phyloP scores from a whole-genome alignment of 2,888 invertebrate genomes.

The Sphinx pinastri region DNA sequence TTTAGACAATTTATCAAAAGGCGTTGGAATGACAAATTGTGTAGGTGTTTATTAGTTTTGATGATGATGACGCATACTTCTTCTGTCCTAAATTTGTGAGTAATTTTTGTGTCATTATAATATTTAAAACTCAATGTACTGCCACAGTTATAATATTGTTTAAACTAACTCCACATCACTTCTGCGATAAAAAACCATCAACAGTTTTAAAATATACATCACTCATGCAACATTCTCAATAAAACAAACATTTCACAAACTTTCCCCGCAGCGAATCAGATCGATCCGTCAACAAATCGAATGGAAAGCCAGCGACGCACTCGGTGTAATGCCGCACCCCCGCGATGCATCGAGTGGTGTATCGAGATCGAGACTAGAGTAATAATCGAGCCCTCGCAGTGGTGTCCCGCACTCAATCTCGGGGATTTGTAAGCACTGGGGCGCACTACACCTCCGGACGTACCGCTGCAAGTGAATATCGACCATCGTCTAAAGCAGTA shows the following conservation, averaged over 20 bases:
- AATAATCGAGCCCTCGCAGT: constrained; percentile 74
- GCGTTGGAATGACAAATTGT: too few relatives aligned
- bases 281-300: constrained; percentile 60
- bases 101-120: too few relatives aligned
- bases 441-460: constrained; percentile 38
- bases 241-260: constrained; percentile 23
- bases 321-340: constrained; percentile 69
- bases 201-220: not conserved
- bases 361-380: constrained; percentile 72
- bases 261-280: constrained; percentile 20
- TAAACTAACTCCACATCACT: too few relatives aligned
- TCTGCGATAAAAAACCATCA: not conserved
- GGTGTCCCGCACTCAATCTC: constrained; percentile 76
- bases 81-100: too few relatives aligned
- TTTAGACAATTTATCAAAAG: not conserved
- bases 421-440: constrained; percentile 66
- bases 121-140: too few relatives aligned
- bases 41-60: too few relatives aligned
- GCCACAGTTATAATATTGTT: too few relatives aligned
- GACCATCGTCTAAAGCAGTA: constrained; percentile 44
- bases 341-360: constrained; percentile 74
- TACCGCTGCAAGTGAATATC: constrained; percentile 43
- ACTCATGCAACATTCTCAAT: constrained; percentile 19
- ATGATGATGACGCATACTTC: too few relatives aligned
- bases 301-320: constrained; percentile 40